These are phyloP conservation scores for Nothura maculosa DNA, from an alignment of 2,797 vertebrate species.

Conservation along the genomic window DNA sequence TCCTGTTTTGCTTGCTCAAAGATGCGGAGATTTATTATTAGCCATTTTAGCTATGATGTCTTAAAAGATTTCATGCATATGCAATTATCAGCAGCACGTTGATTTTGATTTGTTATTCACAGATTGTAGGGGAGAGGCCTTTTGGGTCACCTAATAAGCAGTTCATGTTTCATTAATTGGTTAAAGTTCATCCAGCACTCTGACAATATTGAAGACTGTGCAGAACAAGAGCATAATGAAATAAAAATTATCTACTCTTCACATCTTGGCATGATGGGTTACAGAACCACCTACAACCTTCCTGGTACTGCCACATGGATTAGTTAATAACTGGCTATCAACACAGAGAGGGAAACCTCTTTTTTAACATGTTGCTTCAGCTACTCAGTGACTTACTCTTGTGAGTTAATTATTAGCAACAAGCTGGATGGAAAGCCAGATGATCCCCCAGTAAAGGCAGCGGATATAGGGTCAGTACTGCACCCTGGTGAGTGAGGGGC, in stretches of 20 bases:
- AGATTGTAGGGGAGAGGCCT: conserved; percentile 39
- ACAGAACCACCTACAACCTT: conserved; percentile 48
- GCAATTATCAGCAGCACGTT: conserved; percentile 42
- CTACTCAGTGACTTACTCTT: background rate
- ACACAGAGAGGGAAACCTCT: background rate
- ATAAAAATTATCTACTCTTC: conserved; percentile 67
- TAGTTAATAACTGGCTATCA: conserved; percentile 58
- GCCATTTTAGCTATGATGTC: conserved; percentile 44
- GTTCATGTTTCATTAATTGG: conserved; percentile 73
- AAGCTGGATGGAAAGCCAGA: background rate
- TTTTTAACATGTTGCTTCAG: conserved; percentile 5
- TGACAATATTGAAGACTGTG: conserved; percentile 58
- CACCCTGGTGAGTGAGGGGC: conserved; percentile 32
- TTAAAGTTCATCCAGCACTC: conserved; percentile 61
- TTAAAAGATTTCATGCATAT: conserved; percentile 59
- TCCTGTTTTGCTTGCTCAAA: conserved; percentile 41
- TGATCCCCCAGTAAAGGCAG: background rate
- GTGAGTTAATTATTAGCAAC: background rate
- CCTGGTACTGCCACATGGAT: background rate
- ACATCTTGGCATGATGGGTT: conserved; percentile 35
- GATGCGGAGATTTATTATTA: conserved; percentile 45
- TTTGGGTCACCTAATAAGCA: conserved; percentile 67
- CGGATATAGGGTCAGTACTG: conserved; percentile 22
- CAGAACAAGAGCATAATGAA: conserved; percentile 66
- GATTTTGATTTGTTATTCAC: conserved; percentile 67